Evolutionary conservation across 2,113 vertebrate species (phyloP).

Genomic region (Quiscalus mexicanus): DNA sequence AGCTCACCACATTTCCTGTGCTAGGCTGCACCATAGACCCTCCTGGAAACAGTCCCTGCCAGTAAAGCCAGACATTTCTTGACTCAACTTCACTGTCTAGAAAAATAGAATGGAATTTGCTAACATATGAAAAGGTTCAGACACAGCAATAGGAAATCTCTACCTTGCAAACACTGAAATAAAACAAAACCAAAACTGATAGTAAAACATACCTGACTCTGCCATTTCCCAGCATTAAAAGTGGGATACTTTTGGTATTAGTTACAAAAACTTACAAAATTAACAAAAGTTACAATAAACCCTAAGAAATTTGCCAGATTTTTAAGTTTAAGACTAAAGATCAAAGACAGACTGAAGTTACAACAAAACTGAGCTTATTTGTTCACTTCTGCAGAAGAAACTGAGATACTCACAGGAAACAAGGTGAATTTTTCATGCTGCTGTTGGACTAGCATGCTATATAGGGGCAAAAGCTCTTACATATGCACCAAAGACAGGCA

Average conservation of each 20-base stretch:
- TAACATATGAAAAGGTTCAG: not conserved
- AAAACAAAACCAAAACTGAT: not conserved
- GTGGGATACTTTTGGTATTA: not conserved
- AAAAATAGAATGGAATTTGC: not conserved
- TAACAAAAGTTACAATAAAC: not conserved
- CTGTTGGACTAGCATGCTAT: not conserved
- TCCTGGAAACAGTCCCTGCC: not conserved
- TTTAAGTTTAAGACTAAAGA: not conserved
- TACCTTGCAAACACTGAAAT: not conserved
- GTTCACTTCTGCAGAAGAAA: not conserved
- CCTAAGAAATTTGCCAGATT: not conserved
- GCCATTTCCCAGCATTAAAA: not conserved
- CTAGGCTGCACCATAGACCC: not conserved
- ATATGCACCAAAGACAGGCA: not conserved
- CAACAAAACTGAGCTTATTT: not conserved
- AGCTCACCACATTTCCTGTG: rapidly evolving
- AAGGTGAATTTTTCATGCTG: not conserved
- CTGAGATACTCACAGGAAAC: not conserved
- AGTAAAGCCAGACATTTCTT: not conserved
- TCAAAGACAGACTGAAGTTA: not conserved
- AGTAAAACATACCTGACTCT: not conserved
- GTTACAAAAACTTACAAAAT: not conserved
- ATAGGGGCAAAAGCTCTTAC: not conserved
- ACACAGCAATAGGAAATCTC: not conserved
- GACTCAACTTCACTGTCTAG: not conserved